phyloP scores from a whole-genome alignment of 37 sponge, comb jelly and placozoan genomes.

The Aplysina aerophoba region DNA sequence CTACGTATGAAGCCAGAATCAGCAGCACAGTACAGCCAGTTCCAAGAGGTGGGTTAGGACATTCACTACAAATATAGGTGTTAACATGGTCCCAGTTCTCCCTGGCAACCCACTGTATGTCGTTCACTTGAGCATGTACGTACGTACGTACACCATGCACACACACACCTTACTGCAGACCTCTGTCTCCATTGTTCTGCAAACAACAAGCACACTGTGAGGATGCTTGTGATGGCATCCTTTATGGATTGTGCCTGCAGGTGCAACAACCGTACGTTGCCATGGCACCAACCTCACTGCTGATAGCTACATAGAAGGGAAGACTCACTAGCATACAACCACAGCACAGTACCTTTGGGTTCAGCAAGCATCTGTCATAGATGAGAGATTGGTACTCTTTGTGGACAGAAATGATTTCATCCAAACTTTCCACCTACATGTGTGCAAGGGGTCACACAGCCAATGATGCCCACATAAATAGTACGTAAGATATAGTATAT shows the following conservation, averaged over 20 bases:
- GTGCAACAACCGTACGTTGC: neutral
- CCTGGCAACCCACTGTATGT: neutral
- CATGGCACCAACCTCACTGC: neutral
- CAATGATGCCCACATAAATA: neutral
- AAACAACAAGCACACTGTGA: constrained; percentile 46
- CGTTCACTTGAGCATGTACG: neutral
- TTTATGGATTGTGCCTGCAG: constrained; percentile 58
- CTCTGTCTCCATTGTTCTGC: constrained; percentile 51
- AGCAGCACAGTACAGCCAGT: neutral
- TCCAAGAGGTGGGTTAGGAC: too few relatives aligned
- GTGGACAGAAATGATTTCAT: constrained; percentile 47
- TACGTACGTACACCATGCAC: neutral
- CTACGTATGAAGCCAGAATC: neutral
- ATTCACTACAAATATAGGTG: too few relatives aligned
- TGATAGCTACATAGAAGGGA: too few relatives aligned
- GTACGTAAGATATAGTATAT: neutral
- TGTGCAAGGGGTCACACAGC: neutral
- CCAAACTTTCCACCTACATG: constrained; percentile 49
- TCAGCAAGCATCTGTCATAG: constrained; percentile 68
- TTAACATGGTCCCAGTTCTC: too few relatives aligned
- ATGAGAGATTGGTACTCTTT: constrained; percentile 34
- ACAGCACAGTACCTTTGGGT: constrained; percentile 41
- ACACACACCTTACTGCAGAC: constrained; percentile 29
- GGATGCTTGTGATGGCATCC: constrained; percentile 59
- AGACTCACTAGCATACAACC: neutral